phyloP scores from a whole-genome alignment of 1,140 invertebrate species.

The Choristoneura fumiferana region DNA sequence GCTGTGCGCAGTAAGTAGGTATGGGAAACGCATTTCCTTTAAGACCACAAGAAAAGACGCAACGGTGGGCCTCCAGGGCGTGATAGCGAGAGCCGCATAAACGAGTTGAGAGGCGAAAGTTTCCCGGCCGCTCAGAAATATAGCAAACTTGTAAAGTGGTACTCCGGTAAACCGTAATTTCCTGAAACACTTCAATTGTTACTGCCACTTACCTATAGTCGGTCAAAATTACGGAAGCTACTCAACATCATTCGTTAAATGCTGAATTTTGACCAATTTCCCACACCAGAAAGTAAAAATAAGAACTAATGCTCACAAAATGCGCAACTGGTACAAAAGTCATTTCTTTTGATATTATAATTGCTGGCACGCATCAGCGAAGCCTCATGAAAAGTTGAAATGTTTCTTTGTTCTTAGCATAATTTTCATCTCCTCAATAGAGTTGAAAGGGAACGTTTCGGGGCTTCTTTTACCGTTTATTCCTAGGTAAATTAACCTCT shows the following conservation, averaged over 20 bases:
- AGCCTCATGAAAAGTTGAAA: slow-evolving; percentile 34
- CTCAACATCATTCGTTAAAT: too few relatives aligned
- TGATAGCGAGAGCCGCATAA: slow-evolving; percentile 30
- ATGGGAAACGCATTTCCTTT: slow-evolving; percentile 7
- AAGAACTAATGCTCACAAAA: too few relatives aligned
- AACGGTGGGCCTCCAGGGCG: slow-evolving; percentile 34
- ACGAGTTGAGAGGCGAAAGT: slow-evolving; percentile 36
- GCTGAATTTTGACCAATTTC: too few relatives aligned
- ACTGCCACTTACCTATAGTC: slow-evolving; percentile 3
- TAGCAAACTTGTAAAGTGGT: slow-evolving; percentile 28
- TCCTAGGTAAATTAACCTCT: slow-evolving; percentile 7
- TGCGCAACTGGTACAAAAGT: slow-evolving; percentile 14
- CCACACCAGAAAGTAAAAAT: too few relatives aligned
- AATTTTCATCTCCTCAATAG: slow-evolving; percentile 25
- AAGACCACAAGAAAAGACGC: slow-evolving; percentile 22
- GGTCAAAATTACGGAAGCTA: too few relatives aligned
- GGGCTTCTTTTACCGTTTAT: slow-evolving; percentile 9
- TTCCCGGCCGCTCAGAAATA: slow-evolving; percentile 27
- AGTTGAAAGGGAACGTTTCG: background rate
- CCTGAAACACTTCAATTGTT: background rate
- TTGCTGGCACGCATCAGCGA: slow-evolving; percentile 33
- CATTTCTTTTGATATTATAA: slow-evolving; percentile 38
- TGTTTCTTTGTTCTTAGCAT: slow-evolving; percentile 31
- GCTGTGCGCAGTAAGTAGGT: background rate
- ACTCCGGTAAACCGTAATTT: slow-evolving; percentile 28